Evolutionary conservation across 2,797 vertebrate genomes (phyloP).

Genomic region (Florisuga fusca): DNA sequence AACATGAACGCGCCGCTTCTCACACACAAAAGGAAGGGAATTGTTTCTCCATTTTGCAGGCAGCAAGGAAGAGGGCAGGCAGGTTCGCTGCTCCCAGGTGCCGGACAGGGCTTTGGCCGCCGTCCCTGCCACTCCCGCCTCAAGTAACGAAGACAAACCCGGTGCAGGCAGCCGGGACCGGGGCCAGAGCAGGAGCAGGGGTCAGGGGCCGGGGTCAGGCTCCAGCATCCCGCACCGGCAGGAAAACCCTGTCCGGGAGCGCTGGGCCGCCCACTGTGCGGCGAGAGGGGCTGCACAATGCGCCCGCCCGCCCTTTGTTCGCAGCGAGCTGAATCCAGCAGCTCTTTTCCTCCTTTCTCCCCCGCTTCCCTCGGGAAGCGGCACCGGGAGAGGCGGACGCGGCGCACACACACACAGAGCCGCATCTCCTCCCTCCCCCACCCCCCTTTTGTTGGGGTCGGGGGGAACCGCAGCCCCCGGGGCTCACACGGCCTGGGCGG

Average conservation of each 20-base stretch:
- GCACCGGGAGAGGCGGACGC: background rate
- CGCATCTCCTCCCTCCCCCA: background rate
- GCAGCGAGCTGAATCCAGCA: background rate
- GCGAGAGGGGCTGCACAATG: constrained; percentile 1
- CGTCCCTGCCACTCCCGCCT: no score
- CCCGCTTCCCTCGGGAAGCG: background rate
- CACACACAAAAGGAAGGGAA: background rate
- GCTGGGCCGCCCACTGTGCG: constrained; percentile 25
- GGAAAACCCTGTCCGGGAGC: background rate
- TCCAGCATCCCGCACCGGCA: background rate
- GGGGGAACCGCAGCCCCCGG: background rate
- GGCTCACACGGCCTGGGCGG: background rate
- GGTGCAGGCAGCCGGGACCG: background rate
- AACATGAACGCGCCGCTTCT: background rate
- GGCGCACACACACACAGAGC: background rate
- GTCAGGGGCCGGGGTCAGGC: background rate
- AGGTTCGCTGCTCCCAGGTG: background rate
- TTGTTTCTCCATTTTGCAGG: background rate
- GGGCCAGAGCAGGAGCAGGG: background rate
- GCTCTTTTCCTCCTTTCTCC: background rate
- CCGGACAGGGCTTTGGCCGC: background rate
- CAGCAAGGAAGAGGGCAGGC: background rate
- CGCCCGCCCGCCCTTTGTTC: constrained; percentile 57
- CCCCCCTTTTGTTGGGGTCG: background rate
- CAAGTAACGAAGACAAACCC: background rate